Base-by-base conservation (phyloP, 2,888 invertebrate genomes). In the Drosophila testacea region DNA sequence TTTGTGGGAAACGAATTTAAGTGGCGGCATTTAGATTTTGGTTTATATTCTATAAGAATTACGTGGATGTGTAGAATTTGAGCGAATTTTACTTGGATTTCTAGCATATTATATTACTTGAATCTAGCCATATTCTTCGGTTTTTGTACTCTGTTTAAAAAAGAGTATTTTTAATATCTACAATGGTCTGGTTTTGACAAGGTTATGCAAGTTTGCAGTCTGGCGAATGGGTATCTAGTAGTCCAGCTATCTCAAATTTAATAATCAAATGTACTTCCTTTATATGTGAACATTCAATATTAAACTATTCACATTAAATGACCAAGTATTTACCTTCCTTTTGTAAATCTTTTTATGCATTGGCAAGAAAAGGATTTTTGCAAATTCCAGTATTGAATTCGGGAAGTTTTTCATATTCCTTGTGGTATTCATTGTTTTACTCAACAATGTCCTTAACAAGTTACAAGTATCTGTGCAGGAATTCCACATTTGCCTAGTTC, bases 401-500 rank as follows among this genome's bases (percentile, higher is more conserved):
- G 3, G 9, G 0, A 34, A 34, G 32, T 42, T 54, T 42, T 13
- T 2, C 4, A 32, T 42, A n/a, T 22, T 9, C 7, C 7, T 16
- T 34, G 6, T 6, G 0, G 11, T 38, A 36, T 39, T 10, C 13
- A 22, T 44, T 56, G 11, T 6, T n/a, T 34, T 6, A 22, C 4
- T 48, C 9, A 47, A 7, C 7, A 13, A 16, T 38, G 47, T 63
- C 16, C 28, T 27, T 46, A 4, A 6, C 28, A 28, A 39, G 4
- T 48, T 52, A 13, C 34, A 11, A n/a, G 36, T 34, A 56, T 56
- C 13, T 57, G 16, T 10, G 10, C 11, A 34, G 6, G 22, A 48
- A 56, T 46, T 69, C 11, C 69, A 51, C 22, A 34, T 59, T 57
- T 27, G 11, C 13, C 16, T 11, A 57, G 10, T 22, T 36, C n/a